Evolutionary conservation across 2,797 vertebrate species (phyloP).

Genomic region (Apogon hyalosoma): DNA sequence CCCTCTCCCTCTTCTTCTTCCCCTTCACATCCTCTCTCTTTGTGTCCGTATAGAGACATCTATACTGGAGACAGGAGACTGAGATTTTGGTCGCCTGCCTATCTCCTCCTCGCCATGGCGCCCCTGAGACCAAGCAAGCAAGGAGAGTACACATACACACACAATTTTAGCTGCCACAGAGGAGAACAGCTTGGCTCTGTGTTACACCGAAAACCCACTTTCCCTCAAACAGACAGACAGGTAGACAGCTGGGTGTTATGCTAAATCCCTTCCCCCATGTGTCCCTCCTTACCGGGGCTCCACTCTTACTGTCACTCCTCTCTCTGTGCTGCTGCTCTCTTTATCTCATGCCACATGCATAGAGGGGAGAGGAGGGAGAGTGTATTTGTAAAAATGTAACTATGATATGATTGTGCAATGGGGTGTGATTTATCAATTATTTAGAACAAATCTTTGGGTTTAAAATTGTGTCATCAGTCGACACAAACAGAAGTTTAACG

Average conservation of each 20-base stretch:
- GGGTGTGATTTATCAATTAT: constrained; percentile 32
- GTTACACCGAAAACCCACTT: constrained; percentile 65
- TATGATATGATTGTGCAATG: constrained; percentile 33
- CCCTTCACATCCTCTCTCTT: constrained; percentile 58
- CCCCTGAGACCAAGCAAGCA: constrained; percentile 70
- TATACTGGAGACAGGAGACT: constrained; percentile 55
- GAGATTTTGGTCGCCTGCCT: constrained; percentile 74
- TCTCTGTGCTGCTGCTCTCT: constrained; percentile 50
- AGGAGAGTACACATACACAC: constrained; percentile 47
- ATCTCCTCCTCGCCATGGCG: constrained; percentile 73
- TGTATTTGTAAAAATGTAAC: constrained; percentile 27
- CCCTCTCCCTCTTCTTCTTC: constrained; percentile 14
- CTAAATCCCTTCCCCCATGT: constrained; percentile 71
- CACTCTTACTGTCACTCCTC: constrained; percentile 53
- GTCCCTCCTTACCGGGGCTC: constrained; percentile 51
- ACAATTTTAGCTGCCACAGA: constrained; percentile 44
- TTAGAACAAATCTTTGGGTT: constrained; percentile 14
- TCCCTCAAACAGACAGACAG: constrained; percentile 71
- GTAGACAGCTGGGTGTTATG: constrained; percentile 73
- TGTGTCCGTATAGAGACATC: constrained; percentile 60
- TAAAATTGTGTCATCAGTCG: constrained; percentile 20
- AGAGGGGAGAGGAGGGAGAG: constrained; percentile 21
- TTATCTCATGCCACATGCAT: constrained; percentile 42
- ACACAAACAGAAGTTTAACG: constrained; percentile 7
- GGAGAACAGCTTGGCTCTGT: constrained; percentile 68